Evolutionary conservation across 2,888 invertebrate genomes (phyloP).

Genomic region (Hedya salicella): DNA sequence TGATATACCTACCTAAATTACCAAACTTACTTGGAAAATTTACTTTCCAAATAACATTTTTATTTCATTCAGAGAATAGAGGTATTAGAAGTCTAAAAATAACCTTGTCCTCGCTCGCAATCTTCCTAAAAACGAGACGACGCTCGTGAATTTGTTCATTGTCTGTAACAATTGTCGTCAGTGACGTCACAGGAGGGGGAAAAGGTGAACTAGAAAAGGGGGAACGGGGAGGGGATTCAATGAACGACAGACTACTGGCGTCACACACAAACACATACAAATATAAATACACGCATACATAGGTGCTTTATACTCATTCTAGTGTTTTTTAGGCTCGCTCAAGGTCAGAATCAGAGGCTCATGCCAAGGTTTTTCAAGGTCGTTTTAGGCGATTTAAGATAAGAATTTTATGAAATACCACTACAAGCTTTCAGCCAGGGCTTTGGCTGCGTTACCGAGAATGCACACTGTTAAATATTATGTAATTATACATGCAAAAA

Average conservation of each 20-base stretch:
- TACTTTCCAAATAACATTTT: background rate
- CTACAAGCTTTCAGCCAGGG: no score
- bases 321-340: constrained; percentile 6
- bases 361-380: constrained; percentile 17
- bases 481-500: no score
- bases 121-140: constrained; percentile 2
- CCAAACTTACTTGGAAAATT: no score
- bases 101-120: background rate
- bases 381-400: background rate
- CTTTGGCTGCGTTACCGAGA: no score
- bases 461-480: no score
- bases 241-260: constrained; percentile 61
- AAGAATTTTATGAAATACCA: background rate
- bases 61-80: background rate
- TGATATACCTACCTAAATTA: no score
- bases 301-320: background rate
- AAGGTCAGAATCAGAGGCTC: constrained; percentile 1
- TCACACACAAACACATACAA: constrained; percentile 48
- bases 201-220: constrained; percentile 52
- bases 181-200: constrained; percentile 61
- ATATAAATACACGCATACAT: background rate
- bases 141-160: constrained; percentile 47
- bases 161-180: constrained; percentile 50
- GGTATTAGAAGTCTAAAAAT: background rate
- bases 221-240: constrained; percentile 57